Base-by-base conservation (phyloP, 1,140 invertebrate species). In the Cherax destructor region DNA sequence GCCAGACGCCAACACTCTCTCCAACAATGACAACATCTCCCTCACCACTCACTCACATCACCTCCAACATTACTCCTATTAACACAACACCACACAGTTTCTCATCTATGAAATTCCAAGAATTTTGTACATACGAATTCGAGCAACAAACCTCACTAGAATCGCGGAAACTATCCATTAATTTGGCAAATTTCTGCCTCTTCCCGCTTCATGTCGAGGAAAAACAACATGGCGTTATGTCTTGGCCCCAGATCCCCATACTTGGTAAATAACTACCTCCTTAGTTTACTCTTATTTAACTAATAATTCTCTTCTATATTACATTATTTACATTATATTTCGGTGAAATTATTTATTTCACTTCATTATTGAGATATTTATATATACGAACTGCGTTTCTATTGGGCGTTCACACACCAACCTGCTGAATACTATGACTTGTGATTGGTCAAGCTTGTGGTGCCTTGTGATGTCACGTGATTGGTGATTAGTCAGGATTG, bases 151-250 rank as follows among this genome's bases (percentile, higher is more conserved):
- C 89, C 89, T 91, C 89, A 78, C 56, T 85, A 83, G 83, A 41
- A 9, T 69, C 76, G 89, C 80, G 30, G 83, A 85, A 80, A 85
- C 52, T 24, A 41, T 91, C 89, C 89, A 91, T 91, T 76, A 86
- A 86, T 86, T 65, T 49, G 89, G 74, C 83, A 74, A 85, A 85
- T 78, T 79, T 91, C 76, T 74, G 52, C 83, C 61, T 65, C 83
- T 91, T 91, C 89, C 89, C 89, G 89, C 89, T 78, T 85, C 89
- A 91, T 91, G 83, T 78, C 89, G 89, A 86, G 89, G 83, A 91
- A 91, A 85, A 88, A 88, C 86, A 88, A 91, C 89, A 91, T 79
- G 89, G 83, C 89, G 87, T 69, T 76, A 83, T 18, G 52, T 30
- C 74, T n/a, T 47, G n/a, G 85, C 13, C 50, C 0, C n/a, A 56